A percentile compares a stretch with the other conserved stretches of the same genome.
Conservation (phyloP, 64 coral and sea anemone genomes). For the Cladopsammia gracilis region DNA sequence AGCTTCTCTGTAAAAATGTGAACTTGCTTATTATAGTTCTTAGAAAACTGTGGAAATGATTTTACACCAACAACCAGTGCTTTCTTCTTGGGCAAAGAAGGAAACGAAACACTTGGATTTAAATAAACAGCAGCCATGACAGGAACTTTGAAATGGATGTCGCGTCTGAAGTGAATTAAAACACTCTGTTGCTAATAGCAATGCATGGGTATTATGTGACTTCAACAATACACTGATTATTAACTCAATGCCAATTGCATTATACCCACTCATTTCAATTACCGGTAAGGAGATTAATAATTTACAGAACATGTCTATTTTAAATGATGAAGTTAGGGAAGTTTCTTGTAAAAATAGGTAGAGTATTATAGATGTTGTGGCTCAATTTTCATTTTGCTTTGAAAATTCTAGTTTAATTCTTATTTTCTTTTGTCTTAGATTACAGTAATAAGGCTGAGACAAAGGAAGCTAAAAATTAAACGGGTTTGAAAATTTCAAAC, state of each 20-base stretch:
- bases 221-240: neutral
- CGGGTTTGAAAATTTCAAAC: too few relatives aligned
- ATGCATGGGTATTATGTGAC: neutral
- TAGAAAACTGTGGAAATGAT: slow-evolving; percentile 18
- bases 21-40: neutral
- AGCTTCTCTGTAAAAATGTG: neutral
- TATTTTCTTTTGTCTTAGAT: too few relatives aligned
- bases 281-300: slow-evolving; percentile 13
- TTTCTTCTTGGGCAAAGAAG: slow-evolving; percentile 16
- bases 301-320: slow-evolving; percentile 17
- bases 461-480: too few relatives aligned
- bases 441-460: too few relatives aligned
- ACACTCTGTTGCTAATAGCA: slow-evolving; percentile 45
- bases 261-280: neutral
- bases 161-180: neutral
- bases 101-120: slow-evolving; percentile 12
- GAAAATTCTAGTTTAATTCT: too few relatives aligned
- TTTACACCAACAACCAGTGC: neutral
- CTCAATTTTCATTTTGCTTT: too few relatives aligned
- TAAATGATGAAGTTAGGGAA: neutral
- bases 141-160: neutral
- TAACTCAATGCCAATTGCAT: neutral
- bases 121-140: neutral
- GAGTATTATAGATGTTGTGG: too few relatives aligned
- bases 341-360: too few relatives aligned